These are phyloP conservation scores for Lasioglossum pauxillum DNA, from an alignment of 2,888 invertebrate species.

Conservation along the genomic window DNA sequence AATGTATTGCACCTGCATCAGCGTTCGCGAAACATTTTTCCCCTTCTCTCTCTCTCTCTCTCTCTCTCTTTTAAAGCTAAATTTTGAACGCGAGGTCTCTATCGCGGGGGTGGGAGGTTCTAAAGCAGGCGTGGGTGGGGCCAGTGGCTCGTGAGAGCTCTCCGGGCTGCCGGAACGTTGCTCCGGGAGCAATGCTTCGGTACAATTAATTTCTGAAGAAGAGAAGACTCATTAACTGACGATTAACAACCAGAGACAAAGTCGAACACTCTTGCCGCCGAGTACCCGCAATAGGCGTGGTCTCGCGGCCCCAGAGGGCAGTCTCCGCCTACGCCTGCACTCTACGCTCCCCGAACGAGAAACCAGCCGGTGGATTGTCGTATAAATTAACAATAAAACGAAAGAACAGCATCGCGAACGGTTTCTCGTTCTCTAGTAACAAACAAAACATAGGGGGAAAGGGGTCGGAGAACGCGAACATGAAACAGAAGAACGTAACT, in stretches of 20 bases:
- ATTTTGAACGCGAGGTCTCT: constrained; percentile 72
- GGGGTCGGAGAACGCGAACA: constrained; percentile 32
- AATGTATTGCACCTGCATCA: constrained; percentile 76
- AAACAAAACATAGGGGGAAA: neutral
- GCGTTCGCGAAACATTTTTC: constrained; percentile 56
- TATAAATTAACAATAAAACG: constrained; percentile 51
- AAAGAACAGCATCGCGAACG: neutral
- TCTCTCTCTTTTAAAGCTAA: constrained; percentile 67
- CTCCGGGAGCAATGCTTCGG: neutral
- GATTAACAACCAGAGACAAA: neutral
- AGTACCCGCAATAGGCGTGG: neutral
- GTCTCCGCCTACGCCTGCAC: neutral
- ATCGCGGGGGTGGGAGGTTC: neutral
- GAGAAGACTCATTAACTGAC: neutral
- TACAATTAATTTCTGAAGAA: neutral
- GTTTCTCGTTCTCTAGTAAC: neutral
- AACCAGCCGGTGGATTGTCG: constrained; percentile 11
- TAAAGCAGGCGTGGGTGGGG: neutral
- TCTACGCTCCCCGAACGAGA: neutral
- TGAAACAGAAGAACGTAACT: constrained; percentile 44
- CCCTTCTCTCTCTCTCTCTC: neutral
- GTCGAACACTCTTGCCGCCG: neutral
- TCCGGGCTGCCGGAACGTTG: neutral
- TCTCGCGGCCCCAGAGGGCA: neutral
- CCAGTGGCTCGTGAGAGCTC: neutral